These are phyloP conservation scores for Microplitis deprimator DNA, from an alignment of 2,888 invertebrate species.

Conservation along the genomic window DNA sequence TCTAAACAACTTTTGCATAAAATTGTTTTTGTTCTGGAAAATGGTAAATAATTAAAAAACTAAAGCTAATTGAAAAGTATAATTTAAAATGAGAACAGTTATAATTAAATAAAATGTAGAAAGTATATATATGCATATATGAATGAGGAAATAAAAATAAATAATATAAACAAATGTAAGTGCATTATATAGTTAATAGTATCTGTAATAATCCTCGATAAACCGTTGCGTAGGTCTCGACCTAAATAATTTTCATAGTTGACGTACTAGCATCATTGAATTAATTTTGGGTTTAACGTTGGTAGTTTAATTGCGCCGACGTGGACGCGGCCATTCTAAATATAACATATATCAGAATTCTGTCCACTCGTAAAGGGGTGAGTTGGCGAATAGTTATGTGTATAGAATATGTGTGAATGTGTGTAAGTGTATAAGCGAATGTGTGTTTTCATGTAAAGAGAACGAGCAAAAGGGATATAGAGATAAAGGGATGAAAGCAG, in stretches of 20 bases:
- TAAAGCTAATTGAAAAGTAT: too few relatives aligned
- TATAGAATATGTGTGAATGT: neutral
- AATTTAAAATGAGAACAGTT: too few relatives aligned
- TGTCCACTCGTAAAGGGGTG: slow-evolving; percentile 10
- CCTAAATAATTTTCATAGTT: slow-evolving; percentile 34
- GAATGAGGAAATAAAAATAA: neutral
- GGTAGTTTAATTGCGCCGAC: slow-evolving; percentile 35
- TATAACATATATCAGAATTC: slow-evolving; percentile 26
- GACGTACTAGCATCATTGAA: slow-evolving; percentile 31
- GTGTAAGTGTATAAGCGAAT: neutral
- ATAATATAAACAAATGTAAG: neutral
- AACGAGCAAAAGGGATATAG: neutral
- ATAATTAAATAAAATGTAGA: too few relatives aligned
- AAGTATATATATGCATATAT: too few relatives aligned
- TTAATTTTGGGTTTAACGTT: slow-evolving; percentile 34
- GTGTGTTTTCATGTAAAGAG: neutral
- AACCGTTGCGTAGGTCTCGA: slow-evolving; percentile 16
- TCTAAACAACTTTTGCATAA: too few relatives aligned
- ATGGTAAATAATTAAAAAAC: too few relatives aligned
- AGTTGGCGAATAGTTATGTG: slow-evolving; percentile 8
- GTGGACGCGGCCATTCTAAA: slow-evolving; percentile 20
- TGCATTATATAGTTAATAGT: slow-evolving; percentile 1
- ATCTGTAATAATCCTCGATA: neutral
- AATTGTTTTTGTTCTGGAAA: too few relatives aligned
- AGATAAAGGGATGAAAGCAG: slow-evolving; percentile 15